phyloP scores from a whole-genome alignment of 2,888 invertebrate genomes.

The Philonicus albiceps region DNA sequence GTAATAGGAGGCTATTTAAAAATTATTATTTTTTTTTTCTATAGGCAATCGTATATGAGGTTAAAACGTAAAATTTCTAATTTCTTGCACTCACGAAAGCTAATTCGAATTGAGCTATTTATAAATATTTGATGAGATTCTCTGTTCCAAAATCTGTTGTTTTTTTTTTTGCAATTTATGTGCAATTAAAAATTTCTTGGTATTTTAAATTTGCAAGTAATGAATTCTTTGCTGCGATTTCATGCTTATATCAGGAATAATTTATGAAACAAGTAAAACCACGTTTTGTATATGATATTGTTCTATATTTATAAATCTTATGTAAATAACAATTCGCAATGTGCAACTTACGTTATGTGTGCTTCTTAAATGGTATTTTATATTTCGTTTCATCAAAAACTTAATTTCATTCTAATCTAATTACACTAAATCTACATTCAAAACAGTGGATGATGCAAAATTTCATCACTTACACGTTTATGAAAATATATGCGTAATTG shows the following conservation, averaged over 20 bases:
- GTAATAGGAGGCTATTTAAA: background rate
- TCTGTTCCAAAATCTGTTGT: background rate
- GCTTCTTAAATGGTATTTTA: background rate
- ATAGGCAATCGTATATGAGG: background rate
- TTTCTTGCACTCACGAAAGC: background rate
- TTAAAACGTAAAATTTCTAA: background rate
- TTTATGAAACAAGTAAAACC: background rate
- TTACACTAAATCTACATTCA: background rate
- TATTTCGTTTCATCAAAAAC: background rate
- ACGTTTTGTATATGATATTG: background rate
- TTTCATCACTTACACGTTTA: background rate
- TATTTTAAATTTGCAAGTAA: background rate
- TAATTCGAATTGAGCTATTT: background rate
- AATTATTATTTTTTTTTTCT: background rate
- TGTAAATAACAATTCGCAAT: background rate
- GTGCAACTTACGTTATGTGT: background rate
- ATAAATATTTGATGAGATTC: background rate
- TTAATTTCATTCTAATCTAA: background rate
- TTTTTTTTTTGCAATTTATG: background rate
- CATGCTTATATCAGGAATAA: background rate
- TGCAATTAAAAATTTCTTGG: background rate
- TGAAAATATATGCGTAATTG: slow-evolving; percentile 13
- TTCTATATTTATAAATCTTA: background rate
- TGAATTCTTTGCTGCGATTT: background rate
- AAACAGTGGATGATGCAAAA: slow-evolving; percentile 33